A percentile compares a stretch with the other conserved stretches of the same genome.
These are phyloP conservation scores for Cryptomyrus ogoouensis DNA, from an alignment of 2,113 vertebrate species.

Conservation along the genomic window DNA sequence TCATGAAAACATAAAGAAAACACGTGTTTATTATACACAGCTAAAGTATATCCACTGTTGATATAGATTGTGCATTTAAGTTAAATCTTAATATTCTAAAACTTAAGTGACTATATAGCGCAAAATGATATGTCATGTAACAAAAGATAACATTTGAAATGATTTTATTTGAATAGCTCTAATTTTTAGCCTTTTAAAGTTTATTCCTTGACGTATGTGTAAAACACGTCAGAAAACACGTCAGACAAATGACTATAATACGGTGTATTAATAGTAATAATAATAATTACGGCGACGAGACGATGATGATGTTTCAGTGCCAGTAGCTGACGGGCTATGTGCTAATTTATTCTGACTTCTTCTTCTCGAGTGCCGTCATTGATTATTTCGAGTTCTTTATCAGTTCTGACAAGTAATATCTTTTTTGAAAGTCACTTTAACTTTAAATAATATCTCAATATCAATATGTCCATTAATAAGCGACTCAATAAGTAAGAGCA, in stretches of 20 bases:
- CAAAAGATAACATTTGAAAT: neutral
- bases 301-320: constrained; percentile 50
- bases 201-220: neutral
- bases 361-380: constrained; percentile 61
- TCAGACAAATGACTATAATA: neutral
- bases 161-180: neutral
- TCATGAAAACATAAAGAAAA: neutral
- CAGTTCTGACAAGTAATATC: constrained; percentile 63
- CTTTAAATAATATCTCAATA: constrained; percentile 31
- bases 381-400: constrained; percentile 48
- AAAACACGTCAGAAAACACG: too few relatives aligned
- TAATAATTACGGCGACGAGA: neutral
- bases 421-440: constrained; percentile 33
- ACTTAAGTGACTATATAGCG: neutral
- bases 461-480: constrained; percentile 19
- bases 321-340: constrained; percentile 71
- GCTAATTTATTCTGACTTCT: constrained; percentile 60
- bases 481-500: neutral
- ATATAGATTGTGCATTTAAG: neutral
- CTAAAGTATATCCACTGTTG: neutral
- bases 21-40: neutral
- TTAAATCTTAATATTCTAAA: neutral
- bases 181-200: neutral
- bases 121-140: neutral
- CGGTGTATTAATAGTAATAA: neutral